Evolutionary conservation across 2,113 vertebrate species (phyloP).

Genomic region (Rhinolophus ferrumequinum): DNA sequence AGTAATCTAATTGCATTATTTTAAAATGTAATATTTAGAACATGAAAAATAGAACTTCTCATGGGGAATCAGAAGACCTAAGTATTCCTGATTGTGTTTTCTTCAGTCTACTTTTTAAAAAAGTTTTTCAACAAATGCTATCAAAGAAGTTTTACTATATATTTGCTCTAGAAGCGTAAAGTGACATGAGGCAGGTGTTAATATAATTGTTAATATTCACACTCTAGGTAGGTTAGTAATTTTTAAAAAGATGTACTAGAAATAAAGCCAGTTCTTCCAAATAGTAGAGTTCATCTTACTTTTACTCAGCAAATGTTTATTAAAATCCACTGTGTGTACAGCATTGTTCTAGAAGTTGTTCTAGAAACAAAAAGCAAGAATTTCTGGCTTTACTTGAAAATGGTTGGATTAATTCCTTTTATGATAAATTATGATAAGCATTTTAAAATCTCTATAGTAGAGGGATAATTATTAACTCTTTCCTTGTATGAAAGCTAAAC

Average conservation of each 20-base stretch:
- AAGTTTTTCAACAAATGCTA: slow-evolving; percentile 70
- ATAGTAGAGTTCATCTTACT: slow-evolving; percentile 38
- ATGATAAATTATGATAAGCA: slow-evolving; percentile 69
- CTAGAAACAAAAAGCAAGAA: slow-evolving; percentile 70
- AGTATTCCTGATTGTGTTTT: slow-evolving; percentile 77
- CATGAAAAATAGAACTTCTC: slow-evolving; percentile 77
- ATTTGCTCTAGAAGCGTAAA: slow-evolving; percentile 72
- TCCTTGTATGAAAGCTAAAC: slow-evolving; percentile 59
- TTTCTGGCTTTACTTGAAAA: slow-evolving; percentile 60
- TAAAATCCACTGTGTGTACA: slow-evolving; percentile 66
- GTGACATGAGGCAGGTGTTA: slow-evolving; percentile 75
- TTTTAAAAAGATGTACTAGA: slow-evolving; percentile 55
- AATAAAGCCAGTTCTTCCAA: slow-evolving; percentile 58
- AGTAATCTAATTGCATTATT: slow-evolving; percentile 80
- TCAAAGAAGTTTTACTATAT: slow-evolving; percentile 71
- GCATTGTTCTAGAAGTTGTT: slow-evolving; percentile 66
- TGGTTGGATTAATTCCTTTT: slow-evolving; percentile 53
- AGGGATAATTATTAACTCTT: slow-evolving; percentile 61
- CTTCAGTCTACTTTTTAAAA: slow-evolving; percentile 69
- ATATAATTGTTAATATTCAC: slow-evolving; percentile 72
- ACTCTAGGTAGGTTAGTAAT: slow-evolving; percentile 68
- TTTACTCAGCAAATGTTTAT: slow-evolving; percentile 61
- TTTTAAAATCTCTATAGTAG: slow-evolving; percentile 63
- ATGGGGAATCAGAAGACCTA: slow-evolving; percentile 75
- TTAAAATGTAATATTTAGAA: slow-evolving; percentile 72